Evolutionary conservation across 2,797 vertebrate genomes (phyloP).

Genomic region (Labroides dimidiatus): DNA sequence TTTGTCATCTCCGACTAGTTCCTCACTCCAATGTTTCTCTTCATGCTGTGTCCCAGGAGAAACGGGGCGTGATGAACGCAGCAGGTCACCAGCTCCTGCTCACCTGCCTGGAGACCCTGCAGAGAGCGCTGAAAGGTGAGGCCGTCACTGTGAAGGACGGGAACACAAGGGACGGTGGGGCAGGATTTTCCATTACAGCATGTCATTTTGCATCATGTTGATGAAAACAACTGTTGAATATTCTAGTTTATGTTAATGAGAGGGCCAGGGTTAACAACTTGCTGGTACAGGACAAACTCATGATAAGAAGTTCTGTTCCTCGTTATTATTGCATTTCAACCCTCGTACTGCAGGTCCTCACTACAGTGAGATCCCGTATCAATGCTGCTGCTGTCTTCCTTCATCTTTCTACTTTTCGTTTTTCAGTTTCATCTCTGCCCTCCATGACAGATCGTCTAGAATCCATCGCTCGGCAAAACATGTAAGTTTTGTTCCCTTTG

Average conservation of each 20-base stretch:
- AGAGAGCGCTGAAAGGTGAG: conserved; percentile 97
- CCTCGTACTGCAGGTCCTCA: too few species aligned
- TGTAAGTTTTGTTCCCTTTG: conserved; percentile 80
- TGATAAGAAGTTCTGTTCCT: background rate
- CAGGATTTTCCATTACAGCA: conserved; percentile 1
- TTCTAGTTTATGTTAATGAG: background rate
- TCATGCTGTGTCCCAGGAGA: conserved; percentile 85
- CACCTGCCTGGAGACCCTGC: conserved; percentile 94
- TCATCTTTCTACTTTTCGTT: conserved; percentile 7
- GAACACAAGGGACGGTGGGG: background rate
- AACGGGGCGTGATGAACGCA: conserved; percentile 91
- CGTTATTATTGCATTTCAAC: background rate
- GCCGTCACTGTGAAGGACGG: background rate
- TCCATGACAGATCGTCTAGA: conserved; percentile 98
- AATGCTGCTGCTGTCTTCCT: too few species aligned
- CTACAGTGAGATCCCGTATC: too few species aligned
- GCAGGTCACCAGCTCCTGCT: conserved; percentile 95
- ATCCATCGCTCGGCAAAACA: conserved; percentile 96
- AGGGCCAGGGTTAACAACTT: background rate
- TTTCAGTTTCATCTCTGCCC: conserved; percentile 92
- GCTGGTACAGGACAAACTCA: background rate
- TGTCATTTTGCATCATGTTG: background rate
- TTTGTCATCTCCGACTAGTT: conserved; percentile 10
- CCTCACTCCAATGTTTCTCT: conserved; percentile 6
- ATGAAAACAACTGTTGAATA: background rate